These are phyloP conservation scores for Drosophila simulans DNA, from an alignment of 1,140 invertebrate species.

Conservation along the genomic window DNA sequence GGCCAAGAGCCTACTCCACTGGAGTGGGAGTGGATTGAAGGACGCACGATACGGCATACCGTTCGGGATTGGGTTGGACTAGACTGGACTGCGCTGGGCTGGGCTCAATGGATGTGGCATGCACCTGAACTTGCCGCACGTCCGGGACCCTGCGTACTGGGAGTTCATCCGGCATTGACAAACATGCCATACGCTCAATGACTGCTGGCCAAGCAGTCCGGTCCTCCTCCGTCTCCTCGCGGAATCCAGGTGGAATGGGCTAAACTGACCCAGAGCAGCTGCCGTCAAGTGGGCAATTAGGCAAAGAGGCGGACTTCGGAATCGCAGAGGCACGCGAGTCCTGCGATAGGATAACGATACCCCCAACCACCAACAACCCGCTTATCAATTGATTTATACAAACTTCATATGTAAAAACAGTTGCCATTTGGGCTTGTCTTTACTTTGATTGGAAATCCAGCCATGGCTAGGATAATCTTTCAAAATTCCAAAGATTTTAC, in stretches of 20 bases:
- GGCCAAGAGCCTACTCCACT: conserved; percentile 3
- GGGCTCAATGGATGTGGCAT: conserved; percentile 2
- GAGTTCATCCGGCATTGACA: conserved; percentile 42
- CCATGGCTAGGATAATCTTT: conserved; percentile 6
- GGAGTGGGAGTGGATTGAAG: not conserved
- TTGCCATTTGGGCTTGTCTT: not conserved
- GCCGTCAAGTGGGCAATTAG: conserved; percentile 58
- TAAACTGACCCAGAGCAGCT: conserved; percentile 27
- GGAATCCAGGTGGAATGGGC: not conserved
- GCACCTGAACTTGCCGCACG: conserved; percentile 31
- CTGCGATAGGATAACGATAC: not conserved
- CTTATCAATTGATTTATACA: not conserved
- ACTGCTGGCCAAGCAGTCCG: conserved; percentile 9
- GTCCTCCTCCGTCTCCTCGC: not conserved
- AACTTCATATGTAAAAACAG: too few relatives aligned
- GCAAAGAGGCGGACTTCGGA: conserved; percentile 26
- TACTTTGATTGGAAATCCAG: conserved; percentile 1
- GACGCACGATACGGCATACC: not conserved
- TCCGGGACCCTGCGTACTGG: conserved; percentile 13
- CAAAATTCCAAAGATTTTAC: conserved; percentile 14
- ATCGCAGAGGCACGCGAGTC: conserved; percentile 7
- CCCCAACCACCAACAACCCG: not conserved
- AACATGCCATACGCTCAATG: conserved; percentile 43
- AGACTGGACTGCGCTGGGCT: not conserved
- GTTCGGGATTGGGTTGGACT: too few relatives aligned